Evolutionary conservation across 2,888 invertebrate genomes (phyloP).

Genomic region (Agonopterix alstromeriana): DNA sequence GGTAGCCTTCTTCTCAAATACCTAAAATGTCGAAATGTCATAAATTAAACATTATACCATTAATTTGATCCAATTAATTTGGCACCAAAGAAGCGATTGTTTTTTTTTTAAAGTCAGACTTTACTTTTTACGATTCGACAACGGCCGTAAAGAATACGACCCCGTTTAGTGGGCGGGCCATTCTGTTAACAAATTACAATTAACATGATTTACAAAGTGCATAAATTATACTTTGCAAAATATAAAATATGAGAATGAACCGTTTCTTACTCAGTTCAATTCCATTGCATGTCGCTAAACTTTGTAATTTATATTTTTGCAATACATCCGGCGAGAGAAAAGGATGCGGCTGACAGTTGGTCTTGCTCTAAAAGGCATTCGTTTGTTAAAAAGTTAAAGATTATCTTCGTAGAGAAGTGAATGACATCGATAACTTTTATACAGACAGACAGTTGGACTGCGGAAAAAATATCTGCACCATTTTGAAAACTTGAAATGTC

Average conservation of each 20-base stretch:
- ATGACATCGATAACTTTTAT: too few species aligned
- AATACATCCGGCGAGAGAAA: conserved; percentile 5
- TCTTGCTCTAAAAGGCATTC: not conserved
- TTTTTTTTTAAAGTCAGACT: too few species aligned
- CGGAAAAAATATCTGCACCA: too few species aligned
- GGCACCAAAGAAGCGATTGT: too few species aligned
- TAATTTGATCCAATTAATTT: too few species aligned
- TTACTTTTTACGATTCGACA: not conserved
- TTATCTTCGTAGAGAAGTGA: conserved; percentile 1
- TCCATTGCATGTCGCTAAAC: conserved; percentile 45
- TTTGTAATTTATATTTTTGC: conserved; percentile 31
- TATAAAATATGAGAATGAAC: conserved; percentile 33
- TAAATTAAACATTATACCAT: too few species aligned
- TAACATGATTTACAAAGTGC: conserved; percentile 57
- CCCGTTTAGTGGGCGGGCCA: conserved; percentile 19
- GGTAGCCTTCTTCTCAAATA: too few species aligned
- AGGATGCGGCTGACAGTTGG: not conserved
- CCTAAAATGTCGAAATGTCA: too few species aligned
- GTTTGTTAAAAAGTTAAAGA: conserved; percentile 2
- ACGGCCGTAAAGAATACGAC: conserved; percentile 1
- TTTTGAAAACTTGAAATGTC: not conserved
- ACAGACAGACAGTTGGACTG: too few species aligned
- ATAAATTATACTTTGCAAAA: conserved; percentile 41
- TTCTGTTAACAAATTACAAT: conserved; percentile 55
- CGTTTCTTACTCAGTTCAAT: conserved; percentile 22